Percentiles rank a stretch among this genome's conserved stretches.
Evolutionary conservation across 2,113 vertebrate genomes (phyloP).

Genomic region (Chloropsis cyanopogon): DNA sequence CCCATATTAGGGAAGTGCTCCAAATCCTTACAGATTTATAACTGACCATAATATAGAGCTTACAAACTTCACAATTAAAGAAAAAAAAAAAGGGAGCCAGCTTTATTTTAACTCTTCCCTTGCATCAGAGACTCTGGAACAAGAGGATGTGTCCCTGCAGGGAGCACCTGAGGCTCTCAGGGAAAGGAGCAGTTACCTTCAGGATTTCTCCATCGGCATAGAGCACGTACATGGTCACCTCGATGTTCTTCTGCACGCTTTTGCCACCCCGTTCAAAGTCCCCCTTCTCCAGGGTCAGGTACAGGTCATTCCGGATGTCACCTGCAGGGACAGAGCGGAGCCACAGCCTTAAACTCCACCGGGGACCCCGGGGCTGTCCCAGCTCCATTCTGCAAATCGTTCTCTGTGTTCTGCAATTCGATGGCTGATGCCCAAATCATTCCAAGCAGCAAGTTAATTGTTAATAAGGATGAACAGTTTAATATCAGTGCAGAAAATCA

Average conservation of each 20-base stretch:
- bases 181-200: slow-evolving; percentile 65
- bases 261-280: slow-evolving; percentile 98
- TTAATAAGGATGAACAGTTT: slow-evolving; percentile 71
- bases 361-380: background rate
- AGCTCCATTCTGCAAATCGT: background rate
- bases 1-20: background rate
- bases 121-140: background rate
- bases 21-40: background rate
- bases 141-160: background rate
- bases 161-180: background rate
- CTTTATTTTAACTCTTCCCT: background rate
- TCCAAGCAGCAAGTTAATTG: slow-evolving; percentile 74
- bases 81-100: background rate
- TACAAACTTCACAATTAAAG: background rate
- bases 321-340: slow-evolving; percentile 70
- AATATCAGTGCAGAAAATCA: slow-evolving; percentile 31
- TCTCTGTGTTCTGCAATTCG: slow-evolving; percentile 32
- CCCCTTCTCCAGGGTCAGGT: slow-evolving; percentile 91
- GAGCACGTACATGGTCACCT: slow-evolving; percentile 91
- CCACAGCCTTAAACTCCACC: background rate
- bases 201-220: slow-evolving; percentile 92
- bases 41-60: background rate
- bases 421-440: slow-evolving; percentile 61
- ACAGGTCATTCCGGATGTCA: slow-evolving; percentile 94
- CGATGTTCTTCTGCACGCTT: slow-evolving; percentile 98